Evolutionary conservation across 2,113 vertebrate species (phyloP).

Genomic region (Podiceps cristatus): DNA sequence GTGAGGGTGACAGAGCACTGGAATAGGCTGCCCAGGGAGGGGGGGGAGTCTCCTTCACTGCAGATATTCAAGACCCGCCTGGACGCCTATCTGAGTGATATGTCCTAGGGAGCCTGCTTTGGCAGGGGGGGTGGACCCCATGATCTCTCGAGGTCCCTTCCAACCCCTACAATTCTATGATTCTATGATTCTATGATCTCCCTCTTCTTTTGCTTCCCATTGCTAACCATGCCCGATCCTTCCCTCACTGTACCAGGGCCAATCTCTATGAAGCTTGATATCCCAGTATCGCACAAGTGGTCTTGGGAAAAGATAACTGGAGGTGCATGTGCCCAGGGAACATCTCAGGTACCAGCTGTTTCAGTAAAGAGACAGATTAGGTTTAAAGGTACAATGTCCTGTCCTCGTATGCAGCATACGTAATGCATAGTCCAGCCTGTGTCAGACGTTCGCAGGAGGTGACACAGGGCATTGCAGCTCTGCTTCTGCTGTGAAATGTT

Average conservation of each 20-base stretch:
- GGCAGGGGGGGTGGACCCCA: too few relatives aligned
- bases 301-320: neutral
- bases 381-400: neutral
- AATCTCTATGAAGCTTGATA: neutral
- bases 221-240: neutral
- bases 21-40: too few relatives aligned
- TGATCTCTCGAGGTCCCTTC: too few relatives aligned
- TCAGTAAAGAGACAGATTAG: neutral
- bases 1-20: too few relatives aligned
- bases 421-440: neutral
- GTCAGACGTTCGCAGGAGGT: neutral
- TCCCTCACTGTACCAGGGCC: neutral
- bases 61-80: too few relatives aligned
- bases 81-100: too few relatives aligned
- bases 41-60: too few relatives aligned
- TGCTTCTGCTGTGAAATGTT: neutral
- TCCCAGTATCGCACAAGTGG: neutral
- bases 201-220: neutral
- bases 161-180: too few relatives aligned
- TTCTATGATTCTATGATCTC: too few relatives aligned
- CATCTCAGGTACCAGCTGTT: neutral
- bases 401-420: fast-evolving
- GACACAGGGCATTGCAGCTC: neutral
- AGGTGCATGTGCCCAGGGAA: neutral
- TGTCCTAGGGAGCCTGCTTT: too few relatives aligned